phyloP scores from a whole-genome alignment of 1,140 invertebrate species.

The Nasonia longicornis region DNA sequence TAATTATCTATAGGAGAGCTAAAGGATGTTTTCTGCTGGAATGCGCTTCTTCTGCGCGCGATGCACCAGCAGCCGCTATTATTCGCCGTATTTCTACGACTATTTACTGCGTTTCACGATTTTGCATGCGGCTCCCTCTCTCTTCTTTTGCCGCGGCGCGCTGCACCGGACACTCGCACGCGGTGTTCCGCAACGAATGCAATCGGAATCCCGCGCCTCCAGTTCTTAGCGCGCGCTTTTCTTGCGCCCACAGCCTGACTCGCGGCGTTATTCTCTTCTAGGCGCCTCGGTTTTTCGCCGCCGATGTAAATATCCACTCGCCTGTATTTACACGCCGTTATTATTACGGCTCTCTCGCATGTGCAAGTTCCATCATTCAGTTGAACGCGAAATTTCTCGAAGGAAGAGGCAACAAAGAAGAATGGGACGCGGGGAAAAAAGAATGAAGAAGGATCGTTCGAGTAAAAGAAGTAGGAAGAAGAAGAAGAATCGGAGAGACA shows the following conservation, averaged over 20 bases:
- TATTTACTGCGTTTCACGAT: conserved; percentile 56
- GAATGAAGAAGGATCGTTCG: background rate
- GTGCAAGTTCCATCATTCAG: too few species aligned
- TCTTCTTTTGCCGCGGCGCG: too few species aligned
- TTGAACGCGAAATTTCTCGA: too few species aligned
- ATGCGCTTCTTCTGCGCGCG: conserved; percentile 61
- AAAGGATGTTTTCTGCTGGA: conserved; percentile 62
- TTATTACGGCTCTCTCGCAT: too few species aligned
- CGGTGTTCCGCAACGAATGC: too few species aligned
- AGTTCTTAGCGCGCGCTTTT: too few species aligned
- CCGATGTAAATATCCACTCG: background rate
- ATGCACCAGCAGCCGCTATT: conserved; percentile 55
- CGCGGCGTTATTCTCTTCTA: too few species aligned
- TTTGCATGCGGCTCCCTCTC: conserved; percentile 54
- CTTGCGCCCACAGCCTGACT: too few species aligned
- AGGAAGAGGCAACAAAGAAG: background rate
- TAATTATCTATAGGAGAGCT: conserved; percentile 61
- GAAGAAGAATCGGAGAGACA: conserved; percentile 43
- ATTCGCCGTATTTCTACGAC: conserved; percentile 57
- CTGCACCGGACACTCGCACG: background rate
- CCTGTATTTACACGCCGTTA: background rate
- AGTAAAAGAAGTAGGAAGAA: conserved; percentile 15
- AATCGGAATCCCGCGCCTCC: background rate
- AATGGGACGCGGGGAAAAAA: background rate
- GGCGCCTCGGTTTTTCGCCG: too few species aligned